Evolutionary conservation across 2,113 vertebrate species (phyloP), one percentile per base, ranked within the genome.

Genomic region (Rhea americana): DNA sequence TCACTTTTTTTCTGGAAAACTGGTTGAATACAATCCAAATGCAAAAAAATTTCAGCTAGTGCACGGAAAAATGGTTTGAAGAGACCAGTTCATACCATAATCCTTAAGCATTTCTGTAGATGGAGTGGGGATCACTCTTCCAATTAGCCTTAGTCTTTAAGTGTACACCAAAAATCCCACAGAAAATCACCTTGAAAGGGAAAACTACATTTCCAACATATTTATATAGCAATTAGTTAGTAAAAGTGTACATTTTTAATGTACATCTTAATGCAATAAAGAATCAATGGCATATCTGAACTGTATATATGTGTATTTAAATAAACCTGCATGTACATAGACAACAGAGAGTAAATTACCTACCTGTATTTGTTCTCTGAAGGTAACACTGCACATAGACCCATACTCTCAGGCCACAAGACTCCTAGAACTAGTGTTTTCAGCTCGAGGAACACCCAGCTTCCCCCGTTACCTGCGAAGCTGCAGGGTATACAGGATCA

Each of bases 361-460:
- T 93, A 95, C 91, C 92, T 85, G 94, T 87, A 86, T 97, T 97
- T 97, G 96, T 97, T 97, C 96, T 97, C 97, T 96, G 96, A 94
- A 96, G 94, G 94, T 75, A 75, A 89, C 89, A 67, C 59, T 58
- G 7, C 3, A 19, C 85, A 84, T 43, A 83, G 82, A 86, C 80
- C 24, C 80, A 50, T 1, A 50, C 61, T 87, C 65, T 87, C 10
- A 8, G 82, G 43, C 87, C 2, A 1, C 85, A 43, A 0, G 0
- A n/a, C 65, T 79, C 59, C 82, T 72, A 80, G 2, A 56, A 58
- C 74, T 70, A 58, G 66, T 25, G 17, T 43, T 59, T 39, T 47
- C 5, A 7, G 47, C 92, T 85, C 67, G 48, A 74, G 43, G 62
- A 53, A 8, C 51, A 74, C 75, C 14, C 66, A 47, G 58, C 45